A percentile compares a stretch with the other conserved stretches of the same genome.
phyloP scores from a whole-genome alignment of 2,797 vertebrate genomes.

The Lacerta bilineata region DNA sequence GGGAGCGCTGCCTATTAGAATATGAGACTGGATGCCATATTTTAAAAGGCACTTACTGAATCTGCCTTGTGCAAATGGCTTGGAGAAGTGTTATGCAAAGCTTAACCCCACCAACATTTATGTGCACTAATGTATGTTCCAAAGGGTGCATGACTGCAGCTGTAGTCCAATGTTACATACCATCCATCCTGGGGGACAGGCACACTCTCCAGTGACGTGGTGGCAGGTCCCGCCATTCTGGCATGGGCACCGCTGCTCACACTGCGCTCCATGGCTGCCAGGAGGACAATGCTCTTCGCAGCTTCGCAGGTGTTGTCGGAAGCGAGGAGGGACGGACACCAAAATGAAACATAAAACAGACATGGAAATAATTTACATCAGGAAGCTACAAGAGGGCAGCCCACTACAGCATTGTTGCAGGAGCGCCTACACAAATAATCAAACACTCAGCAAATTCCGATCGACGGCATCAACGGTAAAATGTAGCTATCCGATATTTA shows the following conservation, averaged over 20 bases:
- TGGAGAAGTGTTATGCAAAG: background rate
- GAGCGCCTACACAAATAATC: background rate
- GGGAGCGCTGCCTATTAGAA: background rate
- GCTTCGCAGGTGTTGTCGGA: conserved; percentile 74
- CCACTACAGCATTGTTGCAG: background rate
- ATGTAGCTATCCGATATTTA: conserved; percentile 36
- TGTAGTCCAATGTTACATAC: conserved; percentile 77
- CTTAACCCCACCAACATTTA: background rate
- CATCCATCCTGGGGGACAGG: conserved; percentile 95
- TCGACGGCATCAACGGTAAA: conserved; percentile 14
- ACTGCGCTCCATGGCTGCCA: conserved; percentile 95
- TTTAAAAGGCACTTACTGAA: no score
- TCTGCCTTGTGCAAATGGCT: background rate
- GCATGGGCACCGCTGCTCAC: conserved; percentile 96
- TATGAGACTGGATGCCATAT: no score
- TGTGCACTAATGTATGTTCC: background rate
- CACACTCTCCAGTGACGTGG: conserved; percentile 97
- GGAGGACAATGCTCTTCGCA: conserved; percentile 95
- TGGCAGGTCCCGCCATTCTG: conserved; percentile 96
- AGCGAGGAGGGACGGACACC: conserved; percentile 4
- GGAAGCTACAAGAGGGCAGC: conserved; percentile 19
- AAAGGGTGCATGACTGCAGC: no score
- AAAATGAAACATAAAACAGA: conserved; percentile 4
- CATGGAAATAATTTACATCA: background rate
- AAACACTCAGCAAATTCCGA: conserved; percentile 20